phyloP scores from a whole-genome alignment of 2,888 invertebrate species.

The Muschampia staudingeri region DNA sequence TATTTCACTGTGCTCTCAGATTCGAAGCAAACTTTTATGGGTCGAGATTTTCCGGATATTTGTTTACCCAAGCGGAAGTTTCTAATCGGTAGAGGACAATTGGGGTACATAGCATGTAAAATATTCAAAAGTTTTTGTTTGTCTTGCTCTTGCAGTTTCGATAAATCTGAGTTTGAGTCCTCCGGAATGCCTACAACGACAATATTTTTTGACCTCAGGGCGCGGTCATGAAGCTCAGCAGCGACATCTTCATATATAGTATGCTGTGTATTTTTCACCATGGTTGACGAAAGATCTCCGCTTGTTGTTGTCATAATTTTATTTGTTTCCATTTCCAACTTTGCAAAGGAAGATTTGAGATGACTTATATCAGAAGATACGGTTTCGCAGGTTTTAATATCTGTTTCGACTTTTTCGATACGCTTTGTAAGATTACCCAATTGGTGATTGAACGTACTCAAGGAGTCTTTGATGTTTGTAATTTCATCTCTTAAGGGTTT shows the following conservation, averaged over 20 bases:
- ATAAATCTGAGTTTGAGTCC: not conserved
- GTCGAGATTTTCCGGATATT: not conserved
- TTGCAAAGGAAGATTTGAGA: too few relatives aligned
- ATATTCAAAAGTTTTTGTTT: not conserved
- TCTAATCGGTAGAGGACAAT: not conserved
- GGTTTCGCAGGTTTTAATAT: too few relatives aligned
- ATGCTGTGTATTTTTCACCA: not conserved
- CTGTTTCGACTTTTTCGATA: too few relatives aligned
- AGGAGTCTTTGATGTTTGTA: too few relatives aligned
- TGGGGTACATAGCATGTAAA: not conserved
- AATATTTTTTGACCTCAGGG: conserved; percentile 4
- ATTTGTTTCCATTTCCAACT: too few relatives aligned
- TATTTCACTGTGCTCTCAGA: too few relatives aligned
- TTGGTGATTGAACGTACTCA: too few relatives aligned
- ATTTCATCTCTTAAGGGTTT: not conserved
- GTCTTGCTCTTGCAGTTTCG: not conserved
- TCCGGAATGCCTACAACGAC: not conserved
- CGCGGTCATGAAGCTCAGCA: not conserved
- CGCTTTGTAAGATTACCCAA: too few relatives aligned
- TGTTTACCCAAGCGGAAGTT: not conserved
- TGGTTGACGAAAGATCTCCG: not conserved
- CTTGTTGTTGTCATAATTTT: too few relatives aligned
- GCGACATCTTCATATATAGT: not conserved
- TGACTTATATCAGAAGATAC: too few relatives aligned
- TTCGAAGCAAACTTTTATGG: too few relatives aligned